Evolutionary conservation across 2,888 invertebrate species (phyloP).

Genomic region (Aphidoletes aphidimyza): DNA sequence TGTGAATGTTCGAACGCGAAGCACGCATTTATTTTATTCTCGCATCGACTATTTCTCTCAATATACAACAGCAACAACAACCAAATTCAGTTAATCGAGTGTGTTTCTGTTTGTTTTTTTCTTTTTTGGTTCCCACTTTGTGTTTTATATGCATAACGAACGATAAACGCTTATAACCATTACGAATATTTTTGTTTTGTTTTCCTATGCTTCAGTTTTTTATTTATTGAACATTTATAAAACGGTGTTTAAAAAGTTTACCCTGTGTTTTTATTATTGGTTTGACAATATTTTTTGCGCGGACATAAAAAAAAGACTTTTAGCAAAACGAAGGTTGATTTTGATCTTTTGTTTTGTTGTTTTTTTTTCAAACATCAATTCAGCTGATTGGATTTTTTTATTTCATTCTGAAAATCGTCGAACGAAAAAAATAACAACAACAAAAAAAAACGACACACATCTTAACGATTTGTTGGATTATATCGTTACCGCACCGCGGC

Average conservation of each 20-base stretch:
- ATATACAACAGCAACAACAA: background rate
- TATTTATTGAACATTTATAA: background rate
- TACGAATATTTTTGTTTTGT: background rate
- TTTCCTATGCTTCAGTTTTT: background rate
- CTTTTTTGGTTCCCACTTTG: background rate
- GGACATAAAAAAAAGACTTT: background rate
- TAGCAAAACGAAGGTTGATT: too few species aligned
- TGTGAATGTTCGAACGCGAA: slow-evolving; percentile 58
- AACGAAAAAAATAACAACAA: background rate
- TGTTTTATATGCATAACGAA: background rate
- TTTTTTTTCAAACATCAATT: background rate
- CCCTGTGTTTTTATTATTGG: background rate
- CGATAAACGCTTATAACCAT: slow-evolving; percentile 32
- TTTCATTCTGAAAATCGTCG: background rate
- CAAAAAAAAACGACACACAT: background rate
- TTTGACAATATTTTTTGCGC: background rate
- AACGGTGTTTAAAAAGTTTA: background rate
- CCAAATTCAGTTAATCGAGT: background rate
- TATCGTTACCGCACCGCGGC: slow-evolving; percentile 2
- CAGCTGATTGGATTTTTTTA: slow-evolving; percentile 8
- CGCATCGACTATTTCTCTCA: background rate
- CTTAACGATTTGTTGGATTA: slow-evolving; percentile 28
- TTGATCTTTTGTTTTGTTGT: background rate
- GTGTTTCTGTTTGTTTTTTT: background rate
- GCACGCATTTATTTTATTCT: slow-evolving; percentile 54